Conservation (phyloP, 1,140 invertebrate species). For the Elymnias hypermnestra region DNA sequence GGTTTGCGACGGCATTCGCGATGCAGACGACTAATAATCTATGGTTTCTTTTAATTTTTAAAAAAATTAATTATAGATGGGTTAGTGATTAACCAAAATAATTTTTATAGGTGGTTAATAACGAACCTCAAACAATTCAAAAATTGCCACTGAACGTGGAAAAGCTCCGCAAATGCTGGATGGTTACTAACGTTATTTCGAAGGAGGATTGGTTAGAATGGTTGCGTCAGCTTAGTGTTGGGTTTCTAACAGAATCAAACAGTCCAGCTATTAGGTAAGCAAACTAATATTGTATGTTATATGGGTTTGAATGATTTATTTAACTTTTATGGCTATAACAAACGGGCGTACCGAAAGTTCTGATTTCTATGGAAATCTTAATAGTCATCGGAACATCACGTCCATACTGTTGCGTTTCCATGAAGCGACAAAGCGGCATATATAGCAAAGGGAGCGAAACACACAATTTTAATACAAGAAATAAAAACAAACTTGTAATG, state of each 20-base stretch:
- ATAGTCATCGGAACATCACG: too few relatives aligned
- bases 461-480: too few relatives aligned
- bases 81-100: too few relatives aligned
- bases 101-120: conserved; percentile 63
- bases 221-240: conserved; percentile 93
- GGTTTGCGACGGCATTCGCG: too few relatives aligned
- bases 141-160: conserved; percentile 86
- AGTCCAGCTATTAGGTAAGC: conserved; percentile 90
- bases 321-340: too few relatives aligned
- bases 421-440: too few relatives aligned
- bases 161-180: conserved; percentile 92
- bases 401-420: too few relatives aligned
- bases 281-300: neutral
- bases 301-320: neutral
- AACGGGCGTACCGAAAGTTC: too few relatives aligned
- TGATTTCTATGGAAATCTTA: too few relatives aligned
- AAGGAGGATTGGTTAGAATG: conserved; percentile 99
- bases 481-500: too few relatives aligned
- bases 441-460: too few relatives aligned
- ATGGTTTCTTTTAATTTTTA: conserved; percentile 1
- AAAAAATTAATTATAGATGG: neutral
- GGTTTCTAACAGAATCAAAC: conserved; percentile 97
- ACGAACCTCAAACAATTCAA: conserved; percentile 83
- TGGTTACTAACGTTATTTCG: conserved; percentile 89
- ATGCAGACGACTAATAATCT: too few relatives aligned